A percentile compares a stretch with the other conserved stretches of the same genome.
Evolutionary conservation across 2,113 vertebrate species (phyloP).

Genomic region (Eulacestoma nigropectus): DNA sequence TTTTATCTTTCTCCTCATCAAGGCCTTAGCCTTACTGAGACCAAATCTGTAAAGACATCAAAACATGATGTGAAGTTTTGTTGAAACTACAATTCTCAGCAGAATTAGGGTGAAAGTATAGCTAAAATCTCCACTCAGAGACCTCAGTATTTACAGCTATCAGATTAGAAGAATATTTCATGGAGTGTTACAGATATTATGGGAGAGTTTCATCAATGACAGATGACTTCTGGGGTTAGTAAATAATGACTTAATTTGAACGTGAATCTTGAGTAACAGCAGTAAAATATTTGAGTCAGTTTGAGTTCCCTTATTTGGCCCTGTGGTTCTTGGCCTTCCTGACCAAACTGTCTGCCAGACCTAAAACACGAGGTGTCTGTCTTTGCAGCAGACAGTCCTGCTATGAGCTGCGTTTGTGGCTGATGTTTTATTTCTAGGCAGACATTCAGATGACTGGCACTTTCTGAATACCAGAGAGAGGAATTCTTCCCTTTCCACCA

Average conservation of each 20-base stretch:
- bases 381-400: background rate
- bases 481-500: background rate
- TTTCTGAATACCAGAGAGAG: background rate
- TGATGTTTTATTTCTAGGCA: background rate
- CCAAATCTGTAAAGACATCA: background rate
- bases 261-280: background rate
- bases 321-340: background rate
- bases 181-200: background rate
- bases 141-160: background rate
- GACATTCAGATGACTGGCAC: background rate
- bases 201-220: background rate
- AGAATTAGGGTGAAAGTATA: background rate
- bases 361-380: slow-evolving; percentile 18
- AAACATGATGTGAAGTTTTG: background rate
- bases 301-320: slow-evolving; percentile 16
- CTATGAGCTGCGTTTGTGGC: background rate
- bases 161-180: background rate
- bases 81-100: background rate
- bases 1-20: background rate
- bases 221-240: background rate
- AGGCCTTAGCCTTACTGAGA: background rate
- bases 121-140: background rate
- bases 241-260: slow-evolving; percentile 8
- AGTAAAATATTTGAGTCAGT: background rate
- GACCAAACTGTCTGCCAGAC: background rate